A percentile compares a stretch with the other conserved stretches of the same genome.
Conservation (phyloP, 2,113 vertebrate species). For the Salminus brasiliensis region DNA sequence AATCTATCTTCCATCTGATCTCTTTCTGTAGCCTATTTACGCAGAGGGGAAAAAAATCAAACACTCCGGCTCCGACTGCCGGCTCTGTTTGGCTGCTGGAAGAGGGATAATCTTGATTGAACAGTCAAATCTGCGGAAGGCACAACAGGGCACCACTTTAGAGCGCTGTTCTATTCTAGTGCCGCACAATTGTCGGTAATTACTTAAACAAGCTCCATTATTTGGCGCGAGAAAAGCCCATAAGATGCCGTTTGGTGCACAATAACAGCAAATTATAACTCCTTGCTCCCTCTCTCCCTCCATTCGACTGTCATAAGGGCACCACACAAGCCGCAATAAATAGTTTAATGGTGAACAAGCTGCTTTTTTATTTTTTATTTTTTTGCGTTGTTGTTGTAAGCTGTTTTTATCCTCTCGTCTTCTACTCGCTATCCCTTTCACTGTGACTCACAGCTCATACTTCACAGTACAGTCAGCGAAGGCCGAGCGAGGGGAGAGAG, state of each 20-base stretch:
- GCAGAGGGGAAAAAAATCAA: constrained; percentile 23
- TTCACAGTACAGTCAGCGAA: not conserved
- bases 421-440: not conserved
- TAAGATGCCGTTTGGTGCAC: constrained; percentile 21
- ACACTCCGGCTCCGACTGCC: constrained; percentile 15
- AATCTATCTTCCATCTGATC: constrained; percentile 33
- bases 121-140: constrained; percentile 27
- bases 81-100: constrained; percentile 12
- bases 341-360: not conserved
- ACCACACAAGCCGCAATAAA: not conserved
- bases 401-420: not conserved
- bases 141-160: constrained; percentile 44
- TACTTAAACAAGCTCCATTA: constrained; percentile 44
- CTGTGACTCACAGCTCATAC: not conserved
- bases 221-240: constrained; percentile 25
- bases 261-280: constrained; percentile 41
- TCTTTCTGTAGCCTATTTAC: constrained; percentile 16
- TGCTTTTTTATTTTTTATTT: no score
- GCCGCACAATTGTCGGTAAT: constrained; percentile 44
- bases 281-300: not conserved
- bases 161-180: constrained; percentile 32
- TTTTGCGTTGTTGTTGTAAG: not conserved
- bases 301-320: not conserved
- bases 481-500: not conserved
- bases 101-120: constrained; percentile 41